Evolutionary conservation across 1,140 invertebrate species (phyloP).

Genomic region (Camponotus pennsylvanicus): DNA sequence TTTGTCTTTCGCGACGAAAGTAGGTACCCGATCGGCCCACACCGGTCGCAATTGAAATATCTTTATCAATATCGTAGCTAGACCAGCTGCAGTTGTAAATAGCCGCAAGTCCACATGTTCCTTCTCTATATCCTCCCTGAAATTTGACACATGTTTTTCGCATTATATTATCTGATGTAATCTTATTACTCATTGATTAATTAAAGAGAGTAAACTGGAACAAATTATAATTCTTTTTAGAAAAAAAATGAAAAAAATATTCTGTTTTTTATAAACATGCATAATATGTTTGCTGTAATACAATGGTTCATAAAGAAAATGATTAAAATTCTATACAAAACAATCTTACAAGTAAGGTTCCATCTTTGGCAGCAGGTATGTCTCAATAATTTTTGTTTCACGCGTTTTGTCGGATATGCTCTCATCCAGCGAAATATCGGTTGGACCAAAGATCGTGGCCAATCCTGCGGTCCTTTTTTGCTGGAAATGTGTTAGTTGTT

Average conservation of each 20-base stretch:
- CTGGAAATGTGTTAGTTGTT: conserved; percentile 96
- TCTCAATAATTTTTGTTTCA: conserved; percentile 92
- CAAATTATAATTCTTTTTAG: too few species aligned
- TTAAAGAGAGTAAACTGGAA: too few species aligned
- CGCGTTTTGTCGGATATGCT: conserved; percentile 93
- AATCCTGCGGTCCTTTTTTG: conserved; percentile 96
- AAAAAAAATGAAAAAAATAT: too few species aligned
- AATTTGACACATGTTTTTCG: conserved; percentile 70
- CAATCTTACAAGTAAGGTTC: conserved; percentile 90
- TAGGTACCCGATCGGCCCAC: conserved; percentile 90
- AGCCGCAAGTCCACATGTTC: conserved; percentile 89
- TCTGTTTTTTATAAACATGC: background rate
- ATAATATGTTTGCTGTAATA: background rate
- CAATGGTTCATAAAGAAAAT: background rate
- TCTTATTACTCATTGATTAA: too few species aligned
- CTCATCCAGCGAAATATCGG: conserved; percentile 93
- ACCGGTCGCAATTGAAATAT: conserved; percentile 89
- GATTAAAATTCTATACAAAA: conserved; percentile 29
- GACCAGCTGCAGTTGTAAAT: conserved; percentile 91
- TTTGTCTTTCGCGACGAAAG: conserved; percentile 95
- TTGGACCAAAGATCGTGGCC: conserved; percentile 95
- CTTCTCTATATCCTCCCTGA: conserved; percentile 91
- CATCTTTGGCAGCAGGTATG: conserved; percentile 90
- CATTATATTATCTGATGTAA: conserved; percentile 3
- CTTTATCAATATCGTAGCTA: conserved; percentile 93